phyloP scores from a whole-genome alignment of 2,113 vertebrate species.

The Penelope pileata region DNA sequence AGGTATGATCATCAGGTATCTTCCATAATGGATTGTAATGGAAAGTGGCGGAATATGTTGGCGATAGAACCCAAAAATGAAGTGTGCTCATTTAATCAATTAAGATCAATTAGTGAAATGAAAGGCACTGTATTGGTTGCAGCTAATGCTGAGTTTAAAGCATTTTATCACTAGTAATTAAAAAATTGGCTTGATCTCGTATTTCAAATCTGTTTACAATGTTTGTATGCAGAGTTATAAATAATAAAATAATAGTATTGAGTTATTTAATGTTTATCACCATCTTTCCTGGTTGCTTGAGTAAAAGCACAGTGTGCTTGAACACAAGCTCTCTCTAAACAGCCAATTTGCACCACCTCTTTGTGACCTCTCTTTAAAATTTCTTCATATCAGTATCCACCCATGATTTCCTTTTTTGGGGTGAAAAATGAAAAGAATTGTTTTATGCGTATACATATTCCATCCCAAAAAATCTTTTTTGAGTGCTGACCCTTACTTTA shows the following conservation, averaged over 20 bases:
- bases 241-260: not conserved
- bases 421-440: not conserved
- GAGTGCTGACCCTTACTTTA: not conserved
- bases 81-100: constrained; percentile 37
- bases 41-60: constrained; percentile 27
- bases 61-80: not conserved
- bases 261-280: not conserved
- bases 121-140: not conserved
- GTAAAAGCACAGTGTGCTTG: not conserved
- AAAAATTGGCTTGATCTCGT: not conserved
- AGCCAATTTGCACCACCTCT: not conserved
- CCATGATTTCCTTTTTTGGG: not conserved
- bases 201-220: not conserved
- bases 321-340: not conserved
- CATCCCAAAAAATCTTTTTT: not conserved
- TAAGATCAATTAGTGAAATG: constrained; percentile 2
- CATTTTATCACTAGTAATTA: constrained; percentile 26
- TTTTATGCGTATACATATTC: not conserved
- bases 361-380: not conserved
- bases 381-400: not conserved
- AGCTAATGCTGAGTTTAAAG: constrained; percentile 39
- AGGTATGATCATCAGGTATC: not conserved
- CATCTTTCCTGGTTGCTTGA: not conserved
- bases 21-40: not conserved
- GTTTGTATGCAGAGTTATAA: not conserved